Evolutionary conservation across 2,797 vertebrate species (phyloP).

Genomic region (Pseudomugil gertrudae): DNA sequence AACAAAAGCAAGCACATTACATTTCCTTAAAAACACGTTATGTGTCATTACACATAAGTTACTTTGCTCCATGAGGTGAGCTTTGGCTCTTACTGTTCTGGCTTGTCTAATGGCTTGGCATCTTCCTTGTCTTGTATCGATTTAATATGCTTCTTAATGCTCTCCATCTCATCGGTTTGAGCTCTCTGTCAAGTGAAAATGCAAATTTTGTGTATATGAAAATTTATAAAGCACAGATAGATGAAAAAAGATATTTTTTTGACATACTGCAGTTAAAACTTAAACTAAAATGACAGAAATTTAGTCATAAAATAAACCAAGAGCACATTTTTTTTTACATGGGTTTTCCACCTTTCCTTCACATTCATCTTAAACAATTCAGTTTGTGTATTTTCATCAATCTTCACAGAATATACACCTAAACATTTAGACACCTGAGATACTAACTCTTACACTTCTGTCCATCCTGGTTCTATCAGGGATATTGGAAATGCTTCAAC

Average conservation of each 20-base stretch:
- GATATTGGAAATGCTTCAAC: neutral
- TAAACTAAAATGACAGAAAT: neutral
- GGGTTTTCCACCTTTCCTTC: neutral
- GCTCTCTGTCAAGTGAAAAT: slow-evolving; percentile 85
- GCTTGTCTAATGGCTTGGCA: slow-evolving; percentile 93
- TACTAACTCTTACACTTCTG: neutral
- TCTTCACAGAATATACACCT: neutral
- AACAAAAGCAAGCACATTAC: slow-evolving; percentile 20
- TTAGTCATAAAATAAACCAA: neutral
- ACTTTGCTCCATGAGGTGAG: neutral
- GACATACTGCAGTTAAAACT: neutral
- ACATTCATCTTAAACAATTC: neutral
- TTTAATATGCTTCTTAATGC: slow-evolving; percentile 91
- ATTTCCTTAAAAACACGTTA: slow-evolving; percentile 10
- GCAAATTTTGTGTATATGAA: slow-evolving; percentile 1
- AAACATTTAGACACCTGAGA: neutral
- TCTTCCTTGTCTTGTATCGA: slow-evolving; percentile 89
- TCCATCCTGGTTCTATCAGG: neutral
- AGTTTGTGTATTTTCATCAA: neutral
- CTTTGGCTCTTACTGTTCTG: slow-evolving; percentile 91
- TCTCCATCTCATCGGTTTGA: slow-evolving; percentile 92
- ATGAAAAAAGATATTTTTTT: neutral
- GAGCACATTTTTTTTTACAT: neutral
- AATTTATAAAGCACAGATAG: neutral
- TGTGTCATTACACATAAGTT: neutral